Evolutionary conservation across 1,140 invertebrate genomes (phyloP).

Genomic region (Zaprionus africanus): DNA sequence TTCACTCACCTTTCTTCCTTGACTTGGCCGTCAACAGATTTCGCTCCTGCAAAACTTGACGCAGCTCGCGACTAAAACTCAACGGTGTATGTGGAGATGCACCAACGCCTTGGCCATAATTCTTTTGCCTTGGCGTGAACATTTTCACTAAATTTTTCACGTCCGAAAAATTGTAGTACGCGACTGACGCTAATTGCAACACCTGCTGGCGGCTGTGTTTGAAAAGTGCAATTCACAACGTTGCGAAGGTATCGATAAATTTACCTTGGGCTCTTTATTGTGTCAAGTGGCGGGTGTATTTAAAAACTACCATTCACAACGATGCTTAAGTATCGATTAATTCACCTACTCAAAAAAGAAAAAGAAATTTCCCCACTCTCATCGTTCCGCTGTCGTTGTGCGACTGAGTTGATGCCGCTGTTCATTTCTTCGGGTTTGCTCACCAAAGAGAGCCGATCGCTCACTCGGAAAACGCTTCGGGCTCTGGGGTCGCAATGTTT

Average conservation of each 20-base stretch:
- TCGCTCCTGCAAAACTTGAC: constrained; percentile 86
- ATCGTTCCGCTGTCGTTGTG: no score
- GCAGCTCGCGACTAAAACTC: constrained; percentile 87
- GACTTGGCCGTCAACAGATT: constrained; percentile 88
- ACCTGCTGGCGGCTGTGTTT: constrained; percentile 64
- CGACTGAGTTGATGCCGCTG: no score
- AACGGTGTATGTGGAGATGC: constrained; percentile 83
- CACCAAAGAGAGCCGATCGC: no score
- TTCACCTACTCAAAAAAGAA: no score
- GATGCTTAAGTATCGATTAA: background rate
- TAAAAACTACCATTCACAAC: constrained; percentile 37
- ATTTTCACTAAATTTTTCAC: constrained; percentile 45
- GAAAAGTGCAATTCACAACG: constrained; percentile 36
- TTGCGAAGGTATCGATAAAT: background rate
- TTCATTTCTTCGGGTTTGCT: no score
- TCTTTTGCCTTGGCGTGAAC: constrained; percentile 65
- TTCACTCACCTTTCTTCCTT: constrained; percentile 86
- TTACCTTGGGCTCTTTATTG: background rate
- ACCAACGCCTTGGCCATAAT: constrained; percentile 18
- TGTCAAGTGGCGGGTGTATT: constrained; percentile 12
- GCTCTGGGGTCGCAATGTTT: no score
- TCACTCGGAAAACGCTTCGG: no score
- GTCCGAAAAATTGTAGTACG: constrained; percentile 31
- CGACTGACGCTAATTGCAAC: constrained; percentile 65
- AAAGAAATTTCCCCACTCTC: no score